Evolutionary conservation across 2,113 vertebrate genomes (phyloP).

Genomic region (Aldabrachelys gigantea): DNA sequence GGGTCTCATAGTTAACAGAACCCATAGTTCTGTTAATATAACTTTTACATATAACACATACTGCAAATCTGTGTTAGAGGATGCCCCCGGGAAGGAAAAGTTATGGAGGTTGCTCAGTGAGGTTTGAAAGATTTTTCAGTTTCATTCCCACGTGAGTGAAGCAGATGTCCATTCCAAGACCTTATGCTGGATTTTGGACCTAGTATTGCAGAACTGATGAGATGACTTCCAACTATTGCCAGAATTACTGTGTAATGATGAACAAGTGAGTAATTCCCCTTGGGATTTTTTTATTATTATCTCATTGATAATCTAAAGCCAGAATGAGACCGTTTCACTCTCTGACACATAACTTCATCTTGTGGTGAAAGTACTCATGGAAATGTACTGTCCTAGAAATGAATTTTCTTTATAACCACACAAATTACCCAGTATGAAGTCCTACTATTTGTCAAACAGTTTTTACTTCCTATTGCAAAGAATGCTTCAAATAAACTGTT

Average conservation of each 20-base stretch:
- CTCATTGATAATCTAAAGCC: not conserved
- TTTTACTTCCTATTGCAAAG: slow-evolving; percentile 6
- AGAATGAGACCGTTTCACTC: not conserved
- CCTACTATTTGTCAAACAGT: slow-evolving; percentile 16
- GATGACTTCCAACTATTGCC: not conserved
- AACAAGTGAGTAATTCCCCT: not conserved
- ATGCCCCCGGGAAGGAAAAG: not conserved
- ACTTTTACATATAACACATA: not conserved
- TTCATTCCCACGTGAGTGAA: not conserved
- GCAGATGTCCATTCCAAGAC: not conserved
- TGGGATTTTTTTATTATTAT: not conserved
- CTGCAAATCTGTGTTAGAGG: not conserved
- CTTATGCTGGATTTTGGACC: not conserved
- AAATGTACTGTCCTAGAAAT: not conserved
- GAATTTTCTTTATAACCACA: not conserved
- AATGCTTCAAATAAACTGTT: slow-evolving; percentile 42
- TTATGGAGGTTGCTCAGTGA: no score
- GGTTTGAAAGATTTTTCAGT: not conserved
- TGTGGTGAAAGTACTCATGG: not conserved
- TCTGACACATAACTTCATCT: not conserved
- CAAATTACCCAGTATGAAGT: slow-evolving; percentile 13
- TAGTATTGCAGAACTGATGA: not conserved
- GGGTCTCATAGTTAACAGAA: slow-evolving; percentile 1
- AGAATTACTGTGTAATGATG: not conserved
- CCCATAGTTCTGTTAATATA: not conserved